Evolutionary conservation across 2,113 vertebrate genomes (phyloP), one percentile per base, ranked within the genome.

Genomic region (Turdus rufiventris): DNA sequence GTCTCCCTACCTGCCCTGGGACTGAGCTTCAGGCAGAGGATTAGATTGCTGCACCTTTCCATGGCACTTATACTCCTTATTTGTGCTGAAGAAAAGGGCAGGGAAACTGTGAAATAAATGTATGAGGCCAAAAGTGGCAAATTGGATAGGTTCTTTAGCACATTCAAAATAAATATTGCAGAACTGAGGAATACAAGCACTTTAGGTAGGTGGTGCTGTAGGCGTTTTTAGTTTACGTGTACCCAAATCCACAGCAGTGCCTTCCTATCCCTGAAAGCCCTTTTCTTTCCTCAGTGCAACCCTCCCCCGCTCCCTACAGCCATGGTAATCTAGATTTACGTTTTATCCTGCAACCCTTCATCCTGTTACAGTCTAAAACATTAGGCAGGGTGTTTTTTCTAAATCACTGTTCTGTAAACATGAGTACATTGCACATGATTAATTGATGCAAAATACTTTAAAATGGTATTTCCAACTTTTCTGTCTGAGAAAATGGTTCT

Each of bases 241-340:
- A 23, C 25, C 40, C 8, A 80, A 56, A 65, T 63, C 20, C 18
- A 34, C 14, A 61, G 3, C 13, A 57, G 18, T 51, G 18, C 61
- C 36, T 73, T 38, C 7, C 3, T 73, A 8, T 70, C 19, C 19
- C 45, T 54, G 28, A 61, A 67, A 77, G 19, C 26, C 47, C 8
- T 62, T 53, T 17, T 71, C 33, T 74, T 77, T 80, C 19, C 29
- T 62, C 0, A 2, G n/a, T 74, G 33, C 42, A 45, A 40, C 10
- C 8, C 1, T 74, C 12, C 29, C 2, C 1, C 5, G 4, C 14
- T 66, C 16, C 18, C 21, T 72, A 20, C 3, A 42, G 11, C 5
- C 18, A 5, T 3, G 29, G 18, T 34, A 67, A 34, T 77, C 19
- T 67, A 67, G 48, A 34, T 68, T 36, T 89, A 3, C 25, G 6